Evolutionary conservation across 23 tunicate genomes (phyloP).

Genomic region (Botrylloides violaceus): DNA sequence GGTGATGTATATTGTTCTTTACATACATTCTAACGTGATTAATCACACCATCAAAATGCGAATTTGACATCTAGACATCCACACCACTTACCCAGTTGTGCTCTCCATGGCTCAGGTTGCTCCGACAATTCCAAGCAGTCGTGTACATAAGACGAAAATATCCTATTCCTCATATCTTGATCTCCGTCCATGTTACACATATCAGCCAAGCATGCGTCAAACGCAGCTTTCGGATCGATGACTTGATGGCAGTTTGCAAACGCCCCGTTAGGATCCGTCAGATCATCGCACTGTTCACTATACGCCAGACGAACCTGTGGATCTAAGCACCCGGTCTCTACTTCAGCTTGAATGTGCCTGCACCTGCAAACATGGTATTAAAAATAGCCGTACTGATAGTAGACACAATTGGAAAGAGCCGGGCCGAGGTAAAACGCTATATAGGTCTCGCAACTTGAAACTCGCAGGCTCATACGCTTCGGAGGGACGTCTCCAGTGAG

Average conservation of each 20-base stretch:
- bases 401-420: no score
- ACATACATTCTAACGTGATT: no score
- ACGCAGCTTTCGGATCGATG: slow-evolving; percentile 35
- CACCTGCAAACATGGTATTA: no score
- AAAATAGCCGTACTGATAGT: no score
- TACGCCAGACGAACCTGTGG: slow-evolving; percentile 17
- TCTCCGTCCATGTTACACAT: slow-evolving; percentile 38
- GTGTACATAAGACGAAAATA: slow-evolving; percentile 39
- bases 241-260: slow-evolving; percentile 28
- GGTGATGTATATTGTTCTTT: no score
- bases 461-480: no score
- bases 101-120: slow-evolving; percentile 16
- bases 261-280: slow-evolving; percentile 38
- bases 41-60: background rate
- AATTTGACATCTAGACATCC: no score
- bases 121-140: slow-evolving; percentile 17
- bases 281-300: slow-evolving; percentile 8
- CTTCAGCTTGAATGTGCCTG: no score
- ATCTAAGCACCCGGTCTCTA: no score
- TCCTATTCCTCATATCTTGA: slow-evolving; percentile 14
- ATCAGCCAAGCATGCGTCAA: slow-evolving; percentile 40
- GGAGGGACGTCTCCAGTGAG: no score
- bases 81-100: background rate
- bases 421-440: no score
- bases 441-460: no score